Evolutionary conservation across 1,140 invertebrate genomes (phyloP), one percentile per base, ranked within the genome.

Genomic region (Temnothorax curvispinosus): DNA sequence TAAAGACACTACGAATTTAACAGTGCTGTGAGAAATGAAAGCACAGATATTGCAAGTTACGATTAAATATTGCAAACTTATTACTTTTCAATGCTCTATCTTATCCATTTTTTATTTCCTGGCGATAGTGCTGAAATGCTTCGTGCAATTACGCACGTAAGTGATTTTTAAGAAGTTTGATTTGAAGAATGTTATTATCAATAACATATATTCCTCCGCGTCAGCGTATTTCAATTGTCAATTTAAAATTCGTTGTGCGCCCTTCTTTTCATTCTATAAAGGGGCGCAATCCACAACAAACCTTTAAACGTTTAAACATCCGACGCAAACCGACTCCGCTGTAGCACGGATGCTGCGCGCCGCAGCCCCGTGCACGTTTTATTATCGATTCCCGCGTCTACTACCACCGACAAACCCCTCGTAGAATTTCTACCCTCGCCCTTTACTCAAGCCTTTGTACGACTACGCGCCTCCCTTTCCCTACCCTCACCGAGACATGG

Each of bases 311-410:
- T 41, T 50, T 69, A 76, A 89, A 82, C 56, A 35, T 81, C n/a
- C 62, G 78, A 75, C 54, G 35, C 72, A 86, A 85, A 71, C 64
- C 13, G 38, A 32, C 69, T 67, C 13, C 21, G 35, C 38, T 6
- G 47, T 58, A 89, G 86, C 88, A 91, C 27, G 93, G 93, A 94
- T 94, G 93, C 93, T 94, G 93, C 91, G 93, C 93, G 92, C 85
- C 91, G 90, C 82, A 89, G 91, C 90, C 88, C 87, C 38, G 38
- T 6, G 38, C 38, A 6, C 89, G 93, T 93, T 93, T 93, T 94
- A 94, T 93, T 94, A 94, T 94, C 93, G 93, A 94, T 94, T 94
- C 58, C 80, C 77, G 58, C 69, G 91, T 92, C 90, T 91, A 89
- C 89, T 81, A 65, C 69, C 87, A 69, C 75, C 71, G 76, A 54